Conservation (phyloP, 1,140 invertebrate genomes). For the Heliconius hewitsoni region DNA sequence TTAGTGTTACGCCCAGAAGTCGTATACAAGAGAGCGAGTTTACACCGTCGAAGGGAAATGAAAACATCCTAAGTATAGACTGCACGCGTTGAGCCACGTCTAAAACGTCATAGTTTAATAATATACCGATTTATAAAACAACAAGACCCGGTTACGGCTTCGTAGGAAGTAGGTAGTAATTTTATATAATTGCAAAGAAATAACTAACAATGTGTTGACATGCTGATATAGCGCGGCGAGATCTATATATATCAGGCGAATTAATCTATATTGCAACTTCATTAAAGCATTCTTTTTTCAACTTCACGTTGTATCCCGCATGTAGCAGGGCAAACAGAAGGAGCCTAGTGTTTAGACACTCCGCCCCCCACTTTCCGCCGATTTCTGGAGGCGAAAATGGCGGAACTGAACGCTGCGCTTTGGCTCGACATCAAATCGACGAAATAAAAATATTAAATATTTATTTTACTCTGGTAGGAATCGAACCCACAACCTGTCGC, state of each 20-base stretch:
- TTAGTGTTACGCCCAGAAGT: slow-evolving; percentile 29
- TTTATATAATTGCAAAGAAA: slow-evolving; percentile 3
- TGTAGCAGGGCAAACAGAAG: too few species aligned
- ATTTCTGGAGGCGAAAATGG: too few species aligned
- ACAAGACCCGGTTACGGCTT: slow-evolving; percentile 22
- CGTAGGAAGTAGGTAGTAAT: not conserved
- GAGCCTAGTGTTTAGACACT: too few species aligned
- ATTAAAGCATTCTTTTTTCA: not conserved
- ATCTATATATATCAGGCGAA: not conserved
- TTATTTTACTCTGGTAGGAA: too few species aligned
- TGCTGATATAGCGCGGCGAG: not conserved
- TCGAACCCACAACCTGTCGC: too few species aligned
- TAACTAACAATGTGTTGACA: slow-evolving; percentile 6
- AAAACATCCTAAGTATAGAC: slow-evolving; percentile 60
- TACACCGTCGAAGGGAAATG: slow-evolving; percentile 48
- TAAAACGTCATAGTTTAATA: slow-evolving; percentile 39
- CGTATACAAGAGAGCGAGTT: slow-evolving; percentile 39
- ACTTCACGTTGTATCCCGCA: too few species aligned
- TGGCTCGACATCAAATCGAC: too few species aligned
- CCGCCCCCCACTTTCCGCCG: too few species aligned
- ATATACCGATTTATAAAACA: slow-evolving; percentile 37
- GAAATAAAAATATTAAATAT: too few species aligned
- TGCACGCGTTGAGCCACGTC: slow-evolving; percentile 24
- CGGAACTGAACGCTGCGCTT: too few species aligned
- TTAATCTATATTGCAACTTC: not conserved